Evolutionary conservation across 2,888 invertebrate species (phyloP).

Genomic region (Diarsia rubi): DNA sequence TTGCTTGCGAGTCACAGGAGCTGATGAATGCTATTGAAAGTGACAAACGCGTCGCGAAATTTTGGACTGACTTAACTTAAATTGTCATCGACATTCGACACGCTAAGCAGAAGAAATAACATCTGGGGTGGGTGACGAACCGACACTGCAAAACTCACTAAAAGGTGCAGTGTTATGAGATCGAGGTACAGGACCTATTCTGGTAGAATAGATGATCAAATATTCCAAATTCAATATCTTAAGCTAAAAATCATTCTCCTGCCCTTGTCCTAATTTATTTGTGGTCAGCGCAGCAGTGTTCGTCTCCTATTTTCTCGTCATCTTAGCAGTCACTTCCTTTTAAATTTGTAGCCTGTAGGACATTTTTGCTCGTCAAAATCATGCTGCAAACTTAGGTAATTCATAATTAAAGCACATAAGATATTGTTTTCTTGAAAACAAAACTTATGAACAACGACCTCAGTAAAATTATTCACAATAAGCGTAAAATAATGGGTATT

Average conservation of each 20-base stretch:
- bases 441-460: background rate
- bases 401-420: background rate
- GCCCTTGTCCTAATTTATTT: too few relatives aligned
- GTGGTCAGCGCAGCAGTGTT: background rate
- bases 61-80: too few relatives aligned
- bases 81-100: too few relatives aligned
- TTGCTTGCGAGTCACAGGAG: too few relatives aligned
- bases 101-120: too few relatives aligned
- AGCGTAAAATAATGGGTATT: constrained; percentile 18
- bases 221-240: background rate
- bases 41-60: too few relatives aligned
- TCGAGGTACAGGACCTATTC: too few relatives aligned
- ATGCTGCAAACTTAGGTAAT: background rate
- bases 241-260: background rate
- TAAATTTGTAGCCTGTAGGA: background rate
- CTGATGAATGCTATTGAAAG: too few relatives aligned
- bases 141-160: too few relatives aligned
- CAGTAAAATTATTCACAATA: background rate
- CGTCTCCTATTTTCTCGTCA: background rate
- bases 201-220: background rate
- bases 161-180: background rate
- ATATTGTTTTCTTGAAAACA: too few relatives aligned
- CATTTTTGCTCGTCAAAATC: background rate
- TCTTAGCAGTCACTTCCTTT: background rate
- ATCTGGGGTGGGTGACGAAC: too few relatives aligned